Evolutionary conservation across 1,140 invertebrate species (phyloP), one percentile per base, ranked within the genome.

Genomic region (Drosophila nannoptera): DNA sequence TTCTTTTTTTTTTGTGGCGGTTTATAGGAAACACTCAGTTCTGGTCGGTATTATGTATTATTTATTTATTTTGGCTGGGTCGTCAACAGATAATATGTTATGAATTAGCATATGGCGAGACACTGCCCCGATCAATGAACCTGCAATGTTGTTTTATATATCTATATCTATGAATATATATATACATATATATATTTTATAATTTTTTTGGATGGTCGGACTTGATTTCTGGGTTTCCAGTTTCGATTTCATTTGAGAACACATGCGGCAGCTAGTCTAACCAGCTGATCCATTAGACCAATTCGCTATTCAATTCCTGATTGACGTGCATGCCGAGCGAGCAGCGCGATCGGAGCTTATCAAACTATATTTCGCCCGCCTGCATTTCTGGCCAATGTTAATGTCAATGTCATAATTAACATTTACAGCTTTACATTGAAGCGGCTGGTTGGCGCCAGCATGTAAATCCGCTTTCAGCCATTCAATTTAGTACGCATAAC

Each of bases 361-460:
- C 32, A 31, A 63, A 42, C 32, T 64, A 46, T 40, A 22, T 22
- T 22, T 22, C 1, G 49, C 7, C 40, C 35, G 80, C 69, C 73
- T 73, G 73, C 73, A 83, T 74, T 52, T 68, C 4, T 40, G 46
- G 78, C 68, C 80, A 84, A 84, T 84, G 73, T 86, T 84, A 84
- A 86, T 84, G 81, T 29, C 75, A 83, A 60, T 59, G 61, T 55
- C 31, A 54, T 66, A 52, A 56, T 61, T 60, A 54, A 53, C 68
- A 70, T 65, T 48, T 67, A 43, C n/a, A 54, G 29, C 43, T 62
- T 84, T 77, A 77, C 81, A 83, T 70, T 75, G 69, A 70, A 70
- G 14, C 7, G 8, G 9, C 40, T 16, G 12, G n/a, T 22, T 8
- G 2, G 31, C 38, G 7, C 59, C 69, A 68, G 75, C 75, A 83